A percentile compares a stretch with the other conserved stretches of the same genome.
phyloP scores from a whole-genome alignment of 2,113 vertebrate species.

The Gymnarchus niloticus region DNA sequence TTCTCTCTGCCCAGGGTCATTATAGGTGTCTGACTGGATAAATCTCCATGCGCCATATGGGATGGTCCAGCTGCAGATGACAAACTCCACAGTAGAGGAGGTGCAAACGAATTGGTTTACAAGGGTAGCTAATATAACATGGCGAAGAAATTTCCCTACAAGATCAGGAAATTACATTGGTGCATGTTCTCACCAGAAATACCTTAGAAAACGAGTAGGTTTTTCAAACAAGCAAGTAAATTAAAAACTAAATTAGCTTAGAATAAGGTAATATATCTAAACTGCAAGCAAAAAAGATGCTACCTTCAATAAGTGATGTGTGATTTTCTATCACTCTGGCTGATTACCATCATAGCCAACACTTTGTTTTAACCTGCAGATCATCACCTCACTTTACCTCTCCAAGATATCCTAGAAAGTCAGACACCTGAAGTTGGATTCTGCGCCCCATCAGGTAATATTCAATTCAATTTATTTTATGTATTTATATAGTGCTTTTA shows the following conservation, averaged over 20 bases:
- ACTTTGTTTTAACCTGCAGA: neutral
- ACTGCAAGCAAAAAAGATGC: neutral
- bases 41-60: neutral
- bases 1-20: neutral
- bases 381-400: neutral
- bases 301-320: neutral
- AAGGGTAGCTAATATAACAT: neutral
- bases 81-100: neutral
- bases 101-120: neutral
- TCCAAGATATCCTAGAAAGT: neutral
- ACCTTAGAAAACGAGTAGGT: neutral
- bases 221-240: neutral
- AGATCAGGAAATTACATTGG: neutral
- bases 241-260: neutral
- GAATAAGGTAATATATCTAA: neutral
- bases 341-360: neutral
- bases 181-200: neutral
- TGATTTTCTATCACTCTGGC: neutral
- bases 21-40: slow-evolving; percentile 7
- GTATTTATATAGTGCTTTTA: no score
- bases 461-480: no score
- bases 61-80: neutral
- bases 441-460: neutral
- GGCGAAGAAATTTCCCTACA: neutral
- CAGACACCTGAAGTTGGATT: neutral